Conservation (phyloP, 2,888 invertebrate species). For the Ormyrus rosae region DNA sequence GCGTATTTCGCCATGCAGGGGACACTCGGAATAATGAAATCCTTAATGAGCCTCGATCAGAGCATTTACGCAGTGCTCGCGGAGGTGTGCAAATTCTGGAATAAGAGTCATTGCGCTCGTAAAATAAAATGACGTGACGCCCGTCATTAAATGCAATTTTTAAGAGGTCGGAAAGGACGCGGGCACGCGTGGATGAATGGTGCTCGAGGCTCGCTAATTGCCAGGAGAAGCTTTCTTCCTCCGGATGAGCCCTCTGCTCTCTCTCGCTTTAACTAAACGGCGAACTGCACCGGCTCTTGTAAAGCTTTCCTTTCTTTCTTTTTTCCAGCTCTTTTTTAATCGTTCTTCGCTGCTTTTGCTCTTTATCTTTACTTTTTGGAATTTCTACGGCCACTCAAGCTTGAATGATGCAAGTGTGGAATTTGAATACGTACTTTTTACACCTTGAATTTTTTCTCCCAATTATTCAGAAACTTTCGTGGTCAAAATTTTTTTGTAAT, state of each 20-base stretch:
- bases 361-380: too few species aligned
- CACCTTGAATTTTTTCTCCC: too few species aligned
- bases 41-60: too few species aligned
- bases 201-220: constrained; percentile 17
- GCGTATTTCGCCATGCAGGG: too few species aligned
- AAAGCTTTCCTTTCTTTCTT: constrained; percentile 5
- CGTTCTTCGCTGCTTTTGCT: background rate
- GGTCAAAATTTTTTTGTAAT: too few species aligned
- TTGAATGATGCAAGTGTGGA: too few species aligned
- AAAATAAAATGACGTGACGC: background rate
- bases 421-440: too few species aligned
- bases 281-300: background rate
- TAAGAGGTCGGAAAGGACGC: background rate
- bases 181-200: background rate
- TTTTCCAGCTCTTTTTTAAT: background rate
- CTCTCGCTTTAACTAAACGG: background rate
- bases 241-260: background rate
- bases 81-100: too few species aligned
- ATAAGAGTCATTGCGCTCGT: background rate
- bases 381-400: too few species aligned
- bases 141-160: constrained; percentile 36
- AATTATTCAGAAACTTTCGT: too few species aligned
- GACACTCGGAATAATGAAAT: too few species aligned
- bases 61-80: too few species aligned
- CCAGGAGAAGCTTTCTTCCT: constrained; percentile 13